Percentiles rank a stretch among this genome's conserved stretches.
phyloP scores from a whole-genome alignment of 2,888 invertebrate genomes.

The Poecilus cupreus region DNA sequence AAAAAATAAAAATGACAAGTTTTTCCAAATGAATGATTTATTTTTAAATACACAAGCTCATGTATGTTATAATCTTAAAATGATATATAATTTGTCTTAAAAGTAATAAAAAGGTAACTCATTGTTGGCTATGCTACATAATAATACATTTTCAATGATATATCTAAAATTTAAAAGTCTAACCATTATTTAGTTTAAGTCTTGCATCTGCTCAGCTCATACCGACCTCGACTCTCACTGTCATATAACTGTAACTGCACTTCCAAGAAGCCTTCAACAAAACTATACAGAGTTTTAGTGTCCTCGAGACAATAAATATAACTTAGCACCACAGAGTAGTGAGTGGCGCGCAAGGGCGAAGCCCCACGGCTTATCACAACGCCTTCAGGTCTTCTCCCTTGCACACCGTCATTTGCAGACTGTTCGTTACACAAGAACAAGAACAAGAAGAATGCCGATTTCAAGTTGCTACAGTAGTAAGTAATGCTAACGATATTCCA shows the following conservation, averaged over 20 bases:
- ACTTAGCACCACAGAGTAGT: constrained; percentile 59
- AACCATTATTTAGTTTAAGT: constrained; percentile 58
- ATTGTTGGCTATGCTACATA: constrained; percentile 70
- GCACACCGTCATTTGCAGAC: neutral
- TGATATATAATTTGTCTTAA: constrained; percentile 70
- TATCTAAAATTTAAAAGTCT: constrained; percentile 60
- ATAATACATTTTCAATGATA: constrained; percentile 67
- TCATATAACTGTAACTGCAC: constrained; percentile 55
- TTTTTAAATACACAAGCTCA: constrained; percentile 73
- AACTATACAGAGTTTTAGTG: constrained; percentile 58
- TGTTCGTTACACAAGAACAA: neutral
- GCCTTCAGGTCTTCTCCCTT: constrained; percentile 5
- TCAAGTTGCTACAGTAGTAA: neutral
- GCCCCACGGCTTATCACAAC: constrained; percentile 26
- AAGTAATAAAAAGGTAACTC: constrained; percentile 73
- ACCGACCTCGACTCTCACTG: constrained; percentile 40
- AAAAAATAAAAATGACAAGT: constrained; percentile 52
- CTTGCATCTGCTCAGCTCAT: constrained; percentile 56
- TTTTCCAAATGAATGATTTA: constrained; percentile 62
- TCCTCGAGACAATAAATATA: constrained; percentile 59
- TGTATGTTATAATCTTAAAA: constrained; percentile 70
- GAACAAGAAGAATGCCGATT: neutral
- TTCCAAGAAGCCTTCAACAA: constrained; percentile 58
- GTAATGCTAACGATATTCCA: neutral
- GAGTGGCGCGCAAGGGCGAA: constrained; percentile 7